These are phyloP conservation scores for Cephus runcator DNA, from an alignment of 2,888 invertebrate genomes.

Conservation along the genomic window DNA sequence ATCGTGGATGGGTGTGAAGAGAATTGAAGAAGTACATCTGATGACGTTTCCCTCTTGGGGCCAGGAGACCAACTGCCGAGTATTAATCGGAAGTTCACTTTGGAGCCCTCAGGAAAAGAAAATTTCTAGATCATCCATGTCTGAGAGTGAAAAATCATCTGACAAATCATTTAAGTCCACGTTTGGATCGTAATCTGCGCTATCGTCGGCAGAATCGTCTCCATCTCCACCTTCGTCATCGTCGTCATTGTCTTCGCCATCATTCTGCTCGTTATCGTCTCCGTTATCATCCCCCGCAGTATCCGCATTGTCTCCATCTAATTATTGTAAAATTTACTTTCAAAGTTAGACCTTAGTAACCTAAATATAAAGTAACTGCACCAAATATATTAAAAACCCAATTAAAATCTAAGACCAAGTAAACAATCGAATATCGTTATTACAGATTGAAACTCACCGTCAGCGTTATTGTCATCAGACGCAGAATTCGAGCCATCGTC, in stretches of 20 bases:
- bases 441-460: slow-evolving; percentile 43
- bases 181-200: slow-evolving; percentile 46
- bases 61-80: background rate
- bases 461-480: slow-evolving; percentile 65
- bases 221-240: slow-evolving; percentile 54
- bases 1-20: background rate
- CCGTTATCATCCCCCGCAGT: slow-evolving; percentile 40
- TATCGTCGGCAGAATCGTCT: slow-evolving; percentile 53
- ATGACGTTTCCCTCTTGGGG: background rate
- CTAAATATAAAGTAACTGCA: background rate
- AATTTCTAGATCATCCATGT: slow-evolving; percentile 53
- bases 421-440: background rate
- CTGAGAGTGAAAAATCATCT: slow-evolving; percentile 51
- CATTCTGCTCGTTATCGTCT: slow-evolving; percentile 39
- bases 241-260: slow-evolving; percentile 31
- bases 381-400: background rate
- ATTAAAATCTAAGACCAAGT: background rate
- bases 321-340: background rate
- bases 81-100: background rate
- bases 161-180: slow-evolving; percentile 35
- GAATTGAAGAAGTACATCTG: background rate
- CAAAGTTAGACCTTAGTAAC: background rate
- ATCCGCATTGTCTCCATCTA: slow-evolving; percentile 45
- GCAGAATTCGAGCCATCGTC: slow-evolving; percentile 68
- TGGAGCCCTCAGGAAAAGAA: slow-evolving; percentile 43